Evolutionary conservation across 2,113 vertebrate species (phyloP), one percentile per base, ranked within the genome.

Genomic region (Callopanchax toddi): DNA sequence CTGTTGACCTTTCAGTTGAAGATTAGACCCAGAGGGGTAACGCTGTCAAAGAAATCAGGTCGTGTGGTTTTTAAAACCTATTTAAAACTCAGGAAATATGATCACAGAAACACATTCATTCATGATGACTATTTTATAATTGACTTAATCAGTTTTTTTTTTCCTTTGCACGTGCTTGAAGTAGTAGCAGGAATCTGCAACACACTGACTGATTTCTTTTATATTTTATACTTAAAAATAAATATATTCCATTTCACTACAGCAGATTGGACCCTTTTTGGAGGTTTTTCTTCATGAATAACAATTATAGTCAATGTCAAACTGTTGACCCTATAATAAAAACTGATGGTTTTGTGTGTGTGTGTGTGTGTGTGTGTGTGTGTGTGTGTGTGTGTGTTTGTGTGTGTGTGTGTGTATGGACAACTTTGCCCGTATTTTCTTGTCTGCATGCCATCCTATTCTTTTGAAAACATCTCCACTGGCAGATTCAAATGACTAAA

Each of bases 1-100:
- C 67, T 62, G 73, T 71, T 84, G 68, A 65, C 43, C 76, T 75
- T 83, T 61, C 64, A 78, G 76, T 67, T 76, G 40, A 60, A 67
- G 50, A 51, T 7, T 18, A 11, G 44, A 43, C 25, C 15, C 13
- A 40, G 43, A 69, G 25, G 29, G 15, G 25, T 34, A 15, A 21
- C n/a, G n/a, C n/a, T 60, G 56, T 21, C 26, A 45, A 45, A 18
- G 18, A 12, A 32, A 11, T 45, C 10, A 48, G 12, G 29, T 1
- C 29, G 4, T 32, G 29, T 6, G 29, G 29, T 32, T 32, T 6
- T 32, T 32, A 32, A 32, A 32, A 32, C 29, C 10, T 9, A 32
- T 32, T 26, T 17, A 43, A 23, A 21, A 11, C 17, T 18, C 3
- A 11, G 18, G 5, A 15, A 40, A 11, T 9, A 20, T 25, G 22